Evolutionary conservation across 2,888 invertebrate genomes (phyloP).

Genomic region (Plagodis dolabraria): DNA sequence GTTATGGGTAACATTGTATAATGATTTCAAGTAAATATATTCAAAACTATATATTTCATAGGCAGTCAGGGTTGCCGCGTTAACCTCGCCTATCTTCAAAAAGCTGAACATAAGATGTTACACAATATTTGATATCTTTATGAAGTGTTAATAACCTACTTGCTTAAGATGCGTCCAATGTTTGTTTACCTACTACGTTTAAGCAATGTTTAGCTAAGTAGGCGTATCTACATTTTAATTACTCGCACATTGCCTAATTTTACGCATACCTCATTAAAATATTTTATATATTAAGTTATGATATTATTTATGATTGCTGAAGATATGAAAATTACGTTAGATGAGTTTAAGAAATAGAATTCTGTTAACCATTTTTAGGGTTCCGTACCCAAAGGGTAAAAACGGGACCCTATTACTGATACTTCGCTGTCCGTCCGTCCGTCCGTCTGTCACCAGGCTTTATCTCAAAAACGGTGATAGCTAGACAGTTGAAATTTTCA

Average conservation of each 20-base stretch:
- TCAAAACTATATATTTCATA: not conserved
- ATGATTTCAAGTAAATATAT: no score
- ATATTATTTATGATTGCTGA: no score
- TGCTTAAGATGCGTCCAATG: slow-evolving; percentile 55
- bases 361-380: no score
- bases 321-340: no score
- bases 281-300: slow-evolving; percentile 8
- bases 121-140: slow-evolving; percentile 10
- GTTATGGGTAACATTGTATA: no score
- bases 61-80: not conserved
- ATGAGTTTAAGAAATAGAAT: no score
- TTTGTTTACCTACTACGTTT: slow-evolving; percentile 51
- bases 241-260: slow-evolving; percentile 12
- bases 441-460: no score
- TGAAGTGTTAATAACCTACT: slow-evolving; percentile 37
- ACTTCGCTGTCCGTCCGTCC: no score
- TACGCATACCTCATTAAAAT: slow-evolving; percentile 31
- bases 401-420: no score
- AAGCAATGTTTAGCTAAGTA: slow-evolving; percentile 26
- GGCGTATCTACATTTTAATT: slow-evolving; percentile 19
- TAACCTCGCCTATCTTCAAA: not conserved
- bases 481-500: no score
- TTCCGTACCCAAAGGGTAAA: no score
- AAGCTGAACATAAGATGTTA: not conserved
- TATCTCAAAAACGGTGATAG: no score